phyloP scores from a whole-genome alignment of 2,113 vertebrate genomes.

The Vicugna pacos region DNA sequence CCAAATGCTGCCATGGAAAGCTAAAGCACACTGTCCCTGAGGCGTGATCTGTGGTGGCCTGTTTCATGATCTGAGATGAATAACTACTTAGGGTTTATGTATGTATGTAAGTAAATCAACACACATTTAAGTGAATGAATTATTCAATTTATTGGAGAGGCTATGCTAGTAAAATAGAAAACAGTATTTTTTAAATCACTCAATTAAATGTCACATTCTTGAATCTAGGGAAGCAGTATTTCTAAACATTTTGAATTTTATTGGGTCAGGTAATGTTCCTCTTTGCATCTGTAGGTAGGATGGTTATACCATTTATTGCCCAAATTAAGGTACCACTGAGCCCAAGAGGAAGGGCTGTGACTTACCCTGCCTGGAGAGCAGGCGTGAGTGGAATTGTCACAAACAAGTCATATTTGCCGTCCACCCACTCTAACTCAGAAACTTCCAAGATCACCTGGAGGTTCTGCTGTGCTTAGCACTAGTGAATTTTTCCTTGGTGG shows the following conservation, averaged over 20 bases:
- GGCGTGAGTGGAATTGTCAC: neutral
- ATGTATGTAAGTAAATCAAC: neutral
- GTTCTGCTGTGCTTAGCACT: neutral
- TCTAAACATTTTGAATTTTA: neutral
- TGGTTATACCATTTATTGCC: neutral
- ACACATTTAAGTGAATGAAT: neutral
- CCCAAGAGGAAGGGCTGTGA: neutral
- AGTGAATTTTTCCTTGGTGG: neutral
- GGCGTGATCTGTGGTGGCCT: too few relatives aligned
- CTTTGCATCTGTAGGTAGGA: neutral
- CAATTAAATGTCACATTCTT: neutral
- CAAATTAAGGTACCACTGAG: neutral
- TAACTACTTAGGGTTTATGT: neutral
- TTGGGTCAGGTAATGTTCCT: neutral
- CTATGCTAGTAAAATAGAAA: neutral
- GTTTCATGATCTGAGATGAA: neutral
- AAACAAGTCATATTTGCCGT: neutral
- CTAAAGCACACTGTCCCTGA: neutral
- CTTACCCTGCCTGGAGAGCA: neutral
- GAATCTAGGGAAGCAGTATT: neutral
- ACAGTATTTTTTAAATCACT: neutral
- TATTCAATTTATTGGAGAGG: neutral
- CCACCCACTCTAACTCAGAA: neutral
- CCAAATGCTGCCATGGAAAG: neutral
- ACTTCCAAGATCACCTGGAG: neutral